Evolutionary conservation across 2,888 invertebrate species (phyloP).

Genomic region (Chymomyza procnemis): DNA sequence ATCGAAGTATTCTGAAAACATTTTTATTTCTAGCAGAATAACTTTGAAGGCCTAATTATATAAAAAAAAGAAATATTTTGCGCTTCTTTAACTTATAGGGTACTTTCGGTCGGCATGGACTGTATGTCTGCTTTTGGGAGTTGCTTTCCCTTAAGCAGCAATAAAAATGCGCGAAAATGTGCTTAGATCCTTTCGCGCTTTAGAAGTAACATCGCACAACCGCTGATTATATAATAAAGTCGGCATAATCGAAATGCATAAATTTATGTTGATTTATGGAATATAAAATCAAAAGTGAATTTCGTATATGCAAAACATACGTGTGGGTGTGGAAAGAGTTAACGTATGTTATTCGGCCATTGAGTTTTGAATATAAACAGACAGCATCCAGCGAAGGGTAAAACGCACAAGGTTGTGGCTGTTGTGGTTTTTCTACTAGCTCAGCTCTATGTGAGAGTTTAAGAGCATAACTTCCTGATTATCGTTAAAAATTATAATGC

Average conservation of each 20-base stretch:
- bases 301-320: not conserved
- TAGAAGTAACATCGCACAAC: conserved; percentile 50
- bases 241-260: conserved; percentile 55
- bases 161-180: conserved; percentile 5
- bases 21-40: too few relatives aligned
- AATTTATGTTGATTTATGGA: conserved; percentile 61
- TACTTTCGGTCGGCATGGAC: too few relatives aligned
- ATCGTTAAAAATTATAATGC: too few relatives aligned
- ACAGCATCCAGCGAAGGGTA: too few relatives aligned
- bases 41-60: too few relatives aligned
- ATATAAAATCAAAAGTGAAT: conserved; percentile 13
- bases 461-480: too few relatives aligned
- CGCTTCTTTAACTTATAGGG: too few relatives aligned
- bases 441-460: too few relatives aligned
- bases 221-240: conserved; percentile 62
- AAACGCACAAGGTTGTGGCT: too few relatives aligned
- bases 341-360: not conserved
- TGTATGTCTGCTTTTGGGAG: not conserved
- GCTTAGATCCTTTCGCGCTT: conserved; percentile 1
- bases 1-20: too few relatives aligned
- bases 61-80: too few relatives aligned
- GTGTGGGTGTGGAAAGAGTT: not conserved
- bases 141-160: not conserved
- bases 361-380: not conserved
- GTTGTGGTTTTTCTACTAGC: too few relatives aligned